phyloP scores from a whole-genome alignment of 2,888 invertebrate species.

The Heliconius hortense region DNA sequence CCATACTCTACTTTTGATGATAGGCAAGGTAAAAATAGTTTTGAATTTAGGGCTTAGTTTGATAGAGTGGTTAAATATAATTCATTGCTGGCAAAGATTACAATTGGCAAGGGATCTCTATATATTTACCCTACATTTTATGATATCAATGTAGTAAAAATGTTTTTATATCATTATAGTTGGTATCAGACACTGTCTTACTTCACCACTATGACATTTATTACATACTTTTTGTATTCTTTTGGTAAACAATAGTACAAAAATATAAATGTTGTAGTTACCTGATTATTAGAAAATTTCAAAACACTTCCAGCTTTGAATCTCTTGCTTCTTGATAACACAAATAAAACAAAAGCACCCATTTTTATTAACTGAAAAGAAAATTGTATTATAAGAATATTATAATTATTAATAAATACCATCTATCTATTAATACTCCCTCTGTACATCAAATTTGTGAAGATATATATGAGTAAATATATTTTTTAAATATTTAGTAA shows the following conservation, averaged over 20 bases:
- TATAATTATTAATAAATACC: background rate
- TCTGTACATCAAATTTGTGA: background rate
- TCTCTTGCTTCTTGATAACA: constrained; percentile 89
- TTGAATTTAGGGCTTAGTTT: background rate
- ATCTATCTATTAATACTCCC: background rate
- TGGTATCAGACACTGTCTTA: background rate
- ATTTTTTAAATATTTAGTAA: too few species aligned
- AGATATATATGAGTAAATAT: too few species aligned
- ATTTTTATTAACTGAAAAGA: constrained; percentile 82
- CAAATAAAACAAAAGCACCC: constrained; percentile 86
- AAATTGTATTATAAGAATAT: constrained; percentile 20
- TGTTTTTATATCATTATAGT: background rate
- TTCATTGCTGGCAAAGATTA: constrained; percentile 3
- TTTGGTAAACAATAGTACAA: background rate
- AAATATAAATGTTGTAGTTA: constrained; percentile 55
- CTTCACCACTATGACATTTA: background rate
- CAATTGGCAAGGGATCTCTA: background rate
- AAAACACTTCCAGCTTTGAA: constrained; percentile 93
- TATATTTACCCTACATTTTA: constrained; percentile 4
- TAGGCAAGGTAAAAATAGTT: background rate
- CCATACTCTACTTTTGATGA: background rate
- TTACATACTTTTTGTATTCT: background rate
- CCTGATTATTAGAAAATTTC: constrained; percentile 92
- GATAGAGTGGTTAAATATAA: constrained; percentile 6
- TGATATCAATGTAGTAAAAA: constrained; percentile 1